Evolutionary conservation across 2,888 invertebrate genomes (phyloP).

Genomic region (Aporophyla lueneburgensis): DNA sequence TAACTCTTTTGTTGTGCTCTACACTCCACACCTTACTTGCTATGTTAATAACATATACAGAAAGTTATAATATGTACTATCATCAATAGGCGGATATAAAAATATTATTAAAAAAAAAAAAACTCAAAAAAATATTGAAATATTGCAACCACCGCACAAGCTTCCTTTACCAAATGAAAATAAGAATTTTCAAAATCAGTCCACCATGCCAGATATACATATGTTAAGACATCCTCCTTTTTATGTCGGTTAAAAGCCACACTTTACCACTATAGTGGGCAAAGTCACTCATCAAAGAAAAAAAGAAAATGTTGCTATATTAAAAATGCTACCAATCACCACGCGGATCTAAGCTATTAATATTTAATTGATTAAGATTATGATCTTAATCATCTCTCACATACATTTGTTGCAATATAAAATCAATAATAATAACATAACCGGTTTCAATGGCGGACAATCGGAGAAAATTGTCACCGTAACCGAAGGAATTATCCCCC

Average conservation of each 20-base stretch:
- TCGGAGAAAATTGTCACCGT: slow-evolving; percentile 83
- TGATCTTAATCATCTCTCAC: slow-evolving; percentile 55
- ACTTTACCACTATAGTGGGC: neutral
- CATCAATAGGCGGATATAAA: too few relatives aligned
- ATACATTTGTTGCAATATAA: slow-evolving; percentile 62
- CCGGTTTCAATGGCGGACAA: slow-evolving; percentile 67
- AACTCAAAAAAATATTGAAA: too few relatives aligned
- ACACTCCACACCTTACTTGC: too few relatives aligned
- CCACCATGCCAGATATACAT: too few relatives aligned
- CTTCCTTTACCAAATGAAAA: too few relatives aligned
- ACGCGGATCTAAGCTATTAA: slow-evolving; percentile 39
- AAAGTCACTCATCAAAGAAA: neutral
- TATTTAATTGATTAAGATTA: slow-evolving; percentile 52
- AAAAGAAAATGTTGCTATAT: slow-evolving; percentile 14
- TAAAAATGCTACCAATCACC: slow-evolving; percentile 27
- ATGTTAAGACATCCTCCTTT: too few relatives aligned
- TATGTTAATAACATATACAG: too few relatives aligned
- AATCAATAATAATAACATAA: slow-evolving; percentile 67
- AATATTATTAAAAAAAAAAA: too few relatives aligned
- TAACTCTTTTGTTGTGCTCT: too few relatives aligned
- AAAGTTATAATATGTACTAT: too few relatives aligned
- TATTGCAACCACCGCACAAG: too few relatives aligned
- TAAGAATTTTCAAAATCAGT: too few relatives aligned
- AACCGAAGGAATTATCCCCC: slow-evolving; percentile 78
- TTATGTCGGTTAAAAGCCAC: neutral